Evolutionary conservation across 2,113 vertebrate genomes (phyloP).

Genomic region (Eurypyga helias): DNA sequence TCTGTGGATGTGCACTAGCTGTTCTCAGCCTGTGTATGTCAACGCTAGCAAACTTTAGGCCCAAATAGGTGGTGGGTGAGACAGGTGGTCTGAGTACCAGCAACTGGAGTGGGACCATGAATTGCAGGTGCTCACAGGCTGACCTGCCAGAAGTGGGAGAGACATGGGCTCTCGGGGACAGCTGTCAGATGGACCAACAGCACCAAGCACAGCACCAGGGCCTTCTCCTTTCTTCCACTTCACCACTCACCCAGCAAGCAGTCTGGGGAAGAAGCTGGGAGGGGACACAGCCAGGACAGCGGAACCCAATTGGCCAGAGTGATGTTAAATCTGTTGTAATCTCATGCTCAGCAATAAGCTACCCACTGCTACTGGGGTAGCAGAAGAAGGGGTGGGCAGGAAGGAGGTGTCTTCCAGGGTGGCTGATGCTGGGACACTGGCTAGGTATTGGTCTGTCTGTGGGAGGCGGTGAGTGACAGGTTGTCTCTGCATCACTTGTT

Average conservation of each 20-base stretch:
- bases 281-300: neutral
- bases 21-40: neutral
- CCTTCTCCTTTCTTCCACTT: neutral
- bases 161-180: neutral
- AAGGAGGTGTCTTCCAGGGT: neutral
- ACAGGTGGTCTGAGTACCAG: neutral
- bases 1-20: no score
- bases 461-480: neutral
- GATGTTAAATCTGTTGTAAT: neutral
- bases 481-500: neutral
- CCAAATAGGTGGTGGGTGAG: neutral
- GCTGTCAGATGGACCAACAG: neutral
- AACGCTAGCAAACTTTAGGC: neutral
- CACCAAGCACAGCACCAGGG: neutral
- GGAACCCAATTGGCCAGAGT: neutral
- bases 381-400: neutral
- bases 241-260: neutral
- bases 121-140: neutral
- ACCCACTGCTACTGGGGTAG: neutral
- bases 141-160: neutral
- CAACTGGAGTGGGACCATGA: neutral
- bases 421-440: neutral
- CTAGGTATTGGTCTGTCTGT: neutral
- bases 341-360: neutral
- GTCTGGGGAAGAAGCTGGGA: neutral